phyloP scores from a whole-genome alignment of 2,113 vertebrate species.

The Columba livia region DNA sequence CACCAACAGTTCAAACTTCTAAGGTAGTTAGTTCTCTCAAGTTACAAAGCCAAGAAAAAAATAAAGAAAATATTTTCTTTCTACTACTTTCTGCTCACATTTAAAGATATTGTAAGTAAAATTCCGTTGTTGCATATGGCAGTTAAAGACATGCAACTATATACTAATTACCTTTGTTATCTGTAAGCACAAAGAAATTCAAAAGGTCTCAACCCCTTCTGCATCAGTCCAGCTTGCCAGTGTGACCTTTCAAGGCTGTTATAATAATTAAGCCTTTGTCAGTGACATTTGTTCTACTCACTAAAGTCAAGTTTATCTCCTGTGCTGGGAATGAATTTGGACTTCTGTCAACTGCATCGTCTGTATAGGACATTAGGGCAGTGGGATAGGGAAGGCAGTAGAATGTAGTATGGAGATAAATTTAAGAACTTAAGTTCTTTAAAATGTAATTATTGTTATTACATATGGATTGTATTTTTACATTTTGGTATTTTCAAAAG shows the following conservation, averaged over 20 bases:
- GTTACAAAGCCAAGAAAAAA: background rate
- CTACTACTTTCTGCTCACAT: background rate
- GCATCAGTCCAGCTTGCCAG: background rate
- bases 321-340: background rate
- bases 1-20: conserved; percentile 42
- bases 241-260: background rate
- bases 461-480: background rate
- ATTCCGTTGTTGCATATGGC: background rate
- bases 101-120: background rate
- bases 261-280: background rate
- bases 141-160: background rate
- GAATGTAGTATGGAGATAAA: background rate
- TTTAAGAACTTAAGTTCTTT: background rate
- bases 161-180: background rate
- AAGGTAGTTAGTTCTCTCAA: conserved; percentile 18
- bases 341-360: background rate
- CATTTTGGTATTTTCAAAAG: background rate
- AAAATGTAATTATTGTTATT: background rate
- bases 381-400: background rate
- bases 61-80: background rate
- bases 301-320: background rate
- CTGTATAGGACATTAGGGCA: background rate
- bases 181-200: background rate
- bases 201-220: background rate
- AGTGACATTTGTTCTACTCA: background rate